Evolutionary conservation across 2,113 vertebrate species (phyloP), one percentile per base, ranked within the genome.

Genomic region (Clarias gariepinus): DNA sequence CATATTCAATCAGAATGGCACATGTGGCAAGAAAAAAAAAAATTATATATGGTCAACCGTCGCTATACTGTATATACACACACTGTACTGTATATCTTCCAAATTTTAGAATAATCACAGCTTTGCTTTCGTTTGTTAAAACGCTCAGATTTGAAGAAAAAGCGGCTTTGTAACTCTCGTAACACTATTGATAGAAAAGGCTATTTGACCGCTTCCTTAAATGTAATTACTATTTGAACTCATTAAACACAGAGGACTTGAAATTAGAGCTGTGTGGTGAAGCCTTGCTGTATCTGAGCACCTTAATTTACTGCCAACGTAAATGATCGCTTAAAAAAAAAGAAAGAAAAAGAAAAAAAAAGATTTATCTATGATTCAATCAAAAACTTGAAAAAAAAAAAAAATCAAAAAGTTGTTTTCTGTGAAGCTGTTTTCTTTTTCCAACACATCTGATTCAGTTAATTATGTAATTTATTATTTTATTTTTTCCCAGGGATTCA

Each of bases 201-300:
- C 30, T 63, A 28, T 36, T 60, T 36, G 57, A 83, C 79, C 13
- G 47, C 71, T 84, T 79, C 47, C 66, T 68, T 41, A 28, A 63
- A 85, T 82, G 82, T 58, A 88, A 52, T 41, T 21, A 30, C n/a
- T 2, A 18, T 18, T 47, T 47, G 1, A 77, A 47, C 64, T 86
- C 58, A 55, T 90, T 83, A 76, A 76, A 30, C 36, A 52, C 55
- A 1, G 16, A 55, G 18, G 71, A 69, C 64, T 69, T 73, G 81
- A 60, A 23, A 18, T 58, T 28, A 13, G 52, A 78, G n/a, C 57
- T 52, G 33, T 11, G 8, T 18, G 53, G 55, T 58, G 80, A 16
- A 28, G 47, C 55, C 9, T 15, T 16, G 12, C 11, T 3, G 7
- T 36, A n/a, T 71, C 58, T 57, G 41, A 87, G 36, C 55, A 66